Evolutionary conservation across 2,888 invertebrate species (phyloP), one percentile per base, ranked within the genome.

Genomic region (Nasonovia ribisnigri): DNA sequence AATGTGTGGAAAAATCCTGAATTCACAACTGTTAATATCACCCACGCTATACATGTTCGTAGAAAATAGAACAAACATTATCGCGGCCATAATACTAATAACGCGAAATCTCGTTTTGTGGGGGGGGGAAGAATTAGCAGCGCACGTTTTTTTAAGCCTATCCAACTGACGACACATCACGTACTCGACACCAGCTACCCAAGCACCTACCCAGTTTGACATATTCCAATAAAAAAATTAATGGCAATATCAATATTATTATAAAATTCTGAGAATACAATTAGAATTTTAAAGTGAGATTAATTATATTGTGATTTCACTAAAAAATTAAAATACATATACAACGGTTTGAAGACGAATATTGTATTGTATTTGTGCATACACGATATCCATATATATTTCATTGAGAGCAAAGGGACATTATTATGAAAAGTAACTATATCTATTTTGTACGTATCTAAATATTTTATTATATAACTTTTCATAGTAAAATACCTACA

Each of bases 31-130:
- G 36, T 77, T 77, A 11, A n/a, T 43, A n/a, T 77, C 90, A 42
- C 89, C 10, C 42, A 8, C 26, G 42, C 20, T 29, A 20, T 67
- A 84, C 90, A 42, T 91, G 84, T 86, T 84, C 10, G 91, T 51
- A 5, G 42, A 84, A 86, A 57, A 90, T 90, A 84, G 51, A 90
- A 84, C 36, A 51, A 36, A n/a, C 10, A 90, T 36, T 51, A 90
- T 43, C n/a, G n/a, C 11, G 2, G 29, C 51, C 1, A 43, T 57
- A 46, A 57, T 13, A 60, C 26, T 60, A 43, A 67, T 67, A 90
- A 90, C 1, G 24, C 8, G 29, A 46, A 90, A 90, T n/a, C 60
- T 51, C 20, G 88, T 54, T 60, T 60, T 88, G 29, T 42, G 46
- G 24, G 29, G 54, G 46, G 24, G 24, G 90, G 26, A 42, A 89